Conservation (phyloP, 2,797 vertebrate genomes). For the Sandelia bainsii region DNA sequence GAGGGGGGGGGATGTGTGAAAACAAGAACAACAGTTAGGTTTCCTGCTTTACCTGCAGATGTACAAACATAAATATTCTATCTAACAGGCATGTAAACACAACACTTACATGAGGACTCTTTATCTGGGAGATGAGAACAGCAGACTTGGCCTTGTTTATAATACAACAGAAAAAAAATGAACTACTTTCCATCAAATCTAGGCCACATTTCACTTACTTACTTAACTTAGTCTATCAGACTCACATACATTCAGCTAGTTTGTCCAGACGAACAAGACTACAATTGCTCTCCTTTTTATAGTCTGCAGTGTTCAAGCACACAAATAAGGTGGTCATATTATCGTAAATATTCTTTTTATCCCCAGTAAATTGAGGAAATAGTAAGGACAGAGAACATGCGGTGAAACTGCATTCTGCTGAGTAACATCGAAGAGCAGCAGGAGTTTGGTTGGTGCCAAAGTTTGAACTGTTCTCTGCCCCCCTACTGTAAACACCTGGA, state of each 20-base stretch:
- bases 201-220: conserved; percentile 66
- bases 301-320: conserved; percentile 3
- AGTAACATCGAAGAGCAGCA: conserved; percentile 19
- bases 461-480: conserved; percentile 37
- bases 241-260: conserved; percentile 28
- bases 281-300: conserved; percentile 13
- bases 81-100: conserved; percentile 31
- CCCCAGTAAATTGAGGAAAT: not conserved
- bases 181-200: conserved; percentile 65
- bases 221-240: conserved; percentile 59
- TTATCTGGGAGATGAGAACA: conserved; percentile 46
- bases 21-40: conserved; percentile 28
- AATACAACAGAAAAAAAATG: conserved; percentile 49
- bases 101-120: conserved; percentile 11
- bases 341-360: not conserved
- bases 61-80: conserved; percentile 10
- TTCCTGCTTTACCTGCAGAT: conserved; percentile 32
- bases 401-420: conserved; percentile 12
- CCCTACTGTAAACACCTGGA: conserved; percentile 59
- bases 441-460: conserved; percentile 29
- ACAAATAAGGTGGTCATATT: not conserved
- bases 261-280: conserved; percentile 26
- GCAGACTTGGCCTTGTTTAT: conserved; percentile 48
- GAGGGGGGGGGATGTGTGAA: conserved; percentile 5
- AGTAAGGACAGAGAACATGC: not conserved